Evolutionary conservation across 2,113 vertebrate species (phyloP).

Genomic region (Rynchops niger): DNA sequence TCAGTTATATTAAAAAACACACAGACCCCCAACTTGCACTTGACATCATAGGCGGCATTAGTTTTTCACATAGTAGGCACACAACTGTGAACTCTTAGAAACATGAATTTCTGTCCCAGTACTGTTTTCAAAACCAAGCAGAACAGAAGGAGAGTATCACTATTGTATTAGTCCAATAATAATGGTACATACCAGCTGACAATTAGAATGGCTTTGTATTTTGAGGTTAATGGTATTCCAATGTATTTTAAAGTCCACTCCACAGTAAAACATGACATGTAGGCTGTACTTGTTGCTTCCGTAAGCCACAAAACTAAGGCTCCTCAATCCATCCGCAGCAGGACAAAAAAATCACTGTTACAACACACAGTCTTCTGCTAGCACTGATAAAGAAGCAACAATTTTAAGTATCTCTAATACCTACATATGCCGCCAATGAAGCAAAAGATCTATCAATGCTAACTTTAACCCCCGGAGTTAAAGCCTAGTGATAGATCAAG

Average conservation of each 20-base stretch:
- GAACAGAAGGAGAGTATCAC: background rate
- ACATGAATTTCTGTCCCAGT: background rate
- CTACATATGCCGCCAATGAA: fast-evolving
- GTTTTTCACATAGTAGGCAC: background rate
- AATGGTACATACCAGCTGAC: background rate
- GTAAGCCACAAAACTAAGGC: background rate
- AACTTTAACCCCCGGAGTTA: background rate
- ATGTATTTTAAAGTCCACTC: background rate
- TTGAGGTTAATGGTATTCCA: background rate
- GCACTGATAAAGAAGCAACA: background rate
- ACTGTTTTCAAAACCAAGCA: background rate
- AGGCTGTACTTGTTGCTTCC: background rate
- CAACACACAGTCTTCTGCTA: background rate
- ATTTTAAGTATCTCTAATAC: background rate
- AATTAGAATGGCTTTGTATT: background rate
- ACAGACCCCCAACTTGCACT: background rate
- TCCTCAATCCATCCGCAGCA: background rate
- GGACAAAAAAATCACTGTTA: background rate
- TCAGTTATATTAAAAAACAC: background rate
- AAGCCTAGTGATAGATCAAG: background rate
- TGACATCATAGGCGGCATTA: background rate
- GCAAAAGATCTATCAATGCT: background rate
- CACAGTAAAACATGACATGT: background rate
- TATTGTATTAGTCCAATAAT: background rate
- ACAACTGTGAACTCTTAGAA: background rate